Evolutionary conservation across 92 coral and sea anemone genomes (phyloP).

Genomic region (Scolanthus callimorphus): DNA sequence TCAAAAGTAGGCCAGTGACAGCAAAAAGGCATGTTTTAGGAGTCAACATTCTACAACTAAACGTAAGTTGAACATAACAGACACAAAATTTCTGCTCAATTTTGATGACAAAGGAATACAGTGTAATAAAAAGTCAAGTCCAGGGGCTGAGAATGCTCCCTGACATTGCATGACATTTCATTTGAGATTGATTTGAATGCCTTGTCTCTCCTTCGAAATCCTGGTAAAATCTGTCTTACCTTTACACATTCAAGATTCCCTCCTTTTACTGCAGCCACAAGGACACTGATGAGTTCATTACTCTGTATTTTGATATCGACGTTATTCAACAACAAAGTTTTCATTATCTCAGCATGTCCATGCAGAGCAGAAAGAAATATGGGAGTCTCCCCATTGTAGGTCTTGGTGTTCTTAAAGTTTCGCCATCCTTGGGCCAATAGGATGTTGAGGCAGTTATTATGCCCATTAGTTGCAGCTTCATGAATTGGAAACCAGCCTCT

Average conservation of each 20-base stretch:
- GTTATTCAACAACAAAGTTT: slow-evolving; percentile 27
- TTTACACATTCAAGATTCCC: slow-evolving; percentile 48
- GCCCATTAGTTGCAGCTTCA: slow-evolving; percentile 67
- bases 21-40: too few relatives aligned
- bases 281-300: slow-evolving; percentile 49
- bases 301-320: slow-evolving; percentile 50
- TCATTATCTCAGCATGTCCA: slow-evolving; percentile 47
- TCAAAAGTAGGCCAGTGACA: too few relatives aligned
- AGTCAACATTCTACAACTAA: too few relatives aligned
- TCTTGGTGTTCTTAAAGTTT: slow-evolving; percentile 44
- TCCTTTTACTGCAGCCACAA: slow-evolving; percentile 67
- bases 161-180: too few relatives aligned
- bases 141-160: too few relatives aligned
- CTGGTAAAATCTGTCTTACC: too few relatives aligned
- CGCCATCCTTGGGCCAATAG: slow-evolving; percentile 35
- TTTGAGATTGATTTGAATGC: too few relatives aligned
- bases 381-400: slow-evolving; percentile 74
- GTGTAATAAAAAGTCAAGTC: neutral
- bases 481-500: slow-evolving; percentile 88
- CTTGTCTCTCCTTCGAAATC: too few relatives aligned
- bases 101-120: neutral
- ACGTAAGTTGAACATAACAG: too few relatives aligned
- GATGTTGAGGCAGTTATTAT: slow-evolving; percentile 32
- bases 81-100: neutral
- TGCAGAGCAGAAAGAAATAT: slow-evolving; percentile 49